Conservation (phyloP, 2,888 invertebrate genomes). For the Theodoxus fluviatilis region DNA sequence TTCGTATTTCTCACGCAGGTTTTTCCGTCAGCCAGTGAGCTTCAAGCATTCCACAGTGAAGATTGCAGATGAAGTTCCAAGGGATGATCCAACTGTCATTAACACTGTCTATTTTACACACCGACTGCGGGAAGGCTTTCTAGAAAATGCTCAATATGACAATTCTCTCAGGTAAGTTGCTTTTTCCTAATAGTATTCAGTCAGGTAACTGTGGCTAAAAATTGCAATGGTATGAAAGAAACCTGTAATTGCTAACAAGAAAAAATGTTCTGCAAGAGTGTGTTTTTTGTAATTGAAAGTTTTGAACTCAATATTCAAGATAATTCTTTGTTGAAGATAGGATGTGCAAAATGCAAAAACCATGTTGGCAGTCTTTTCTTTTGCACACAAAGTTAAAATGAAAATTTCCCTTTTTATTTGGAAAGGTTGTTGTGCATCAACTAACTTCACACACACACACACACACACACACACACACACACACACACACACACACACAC, state of each 20-base stretch:
- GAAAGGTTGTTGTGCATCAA: no score
- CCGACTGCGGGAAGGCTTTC: slow-evolving; percentile 60
- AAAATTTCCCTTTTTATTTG: no score
- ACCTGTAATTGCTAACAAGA: background rate
- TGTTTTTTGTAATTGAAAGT: background rate
- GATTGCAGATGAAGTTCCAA: slow-evolving; percentile 66
- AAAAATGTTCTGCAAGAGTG: background rate
- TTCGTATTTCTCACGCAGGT: no score
- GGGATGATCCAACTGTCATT: slow-evolving; percentile 59
- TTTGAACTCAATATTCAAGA: no score
- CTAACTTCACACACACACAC: no score
- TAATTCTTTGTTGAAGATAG: no score
- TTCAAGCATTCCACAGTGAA: slow-evolving; percentile 61
- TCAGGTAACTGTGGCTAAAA: background rate
- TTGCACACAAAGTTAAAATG: no score
- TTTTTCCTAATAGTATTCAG: background rate
- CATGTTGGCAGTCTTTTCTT: no score
- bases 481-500: no score
- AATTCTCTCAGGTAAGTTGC: slow-evolving; percentile 54
- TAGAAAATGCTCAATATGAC: slow-evolving; percentile 58
- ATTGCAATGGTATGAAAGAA: background rate
- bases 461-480: no score
- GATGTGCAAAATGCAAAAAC: no score
- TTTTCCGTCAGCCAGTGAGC: slow-evolving; percentile 65
- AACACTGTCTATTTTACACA: slow-evolving; percentile 61